These are phyloP conservation scores for Oreochromis mossambicus DNA, from an alignment of 2,797 vertebrate species.

Conservation along the genomic window DNA sequence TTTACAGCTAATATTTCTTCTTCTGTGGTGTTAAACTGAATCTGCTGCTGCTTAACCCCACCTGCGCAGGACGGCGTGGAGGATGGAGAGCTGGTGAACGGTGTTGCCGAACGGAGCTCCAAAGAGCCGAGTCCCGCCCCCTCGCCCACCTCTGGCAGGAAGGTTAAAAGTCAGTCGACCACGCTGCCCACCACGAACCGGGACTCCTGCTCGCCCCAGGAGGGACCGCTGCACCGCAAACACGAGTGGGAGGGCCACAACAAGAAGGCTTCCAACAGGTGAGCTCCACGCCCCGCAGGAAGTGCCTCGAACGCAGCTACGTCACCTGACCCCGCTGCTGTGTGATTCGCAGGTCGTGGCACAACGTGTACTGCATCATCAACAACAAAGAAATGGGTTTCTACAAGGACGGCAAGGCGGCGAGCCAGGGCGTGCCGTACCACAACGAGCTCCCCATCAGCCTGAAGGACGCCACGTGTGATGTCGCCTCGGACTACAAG, in stretches of 20 bases:
- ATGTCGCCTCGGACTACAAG: constrained; percentile 91
- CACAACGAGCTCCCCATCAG: constrained; percentile 87
- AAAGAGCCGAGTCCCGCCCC: constrained; percentile 83
- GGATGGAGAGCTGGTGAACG: constrained; percentile 82
- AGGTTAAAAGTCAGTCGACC: constrained; percentile 84
- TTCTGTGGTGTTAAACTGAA: background rate
- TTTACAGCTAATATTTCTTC: background rate
- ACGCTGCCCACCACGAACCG: constrained; percentile 87
- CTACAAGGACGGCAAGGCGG: constrained; percentile 92
- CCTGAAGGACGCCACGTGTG: constrained; percentile 89
- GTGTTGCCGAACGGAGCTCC: constrained; percentile 76
- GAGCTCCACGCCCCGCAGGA: background rate
- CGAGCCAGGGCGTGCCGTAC: constrained; percentile 86
- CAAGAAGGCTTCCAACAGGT: constrained; percentile 98
- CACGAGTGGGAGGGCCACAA: constrained; percentile 95
- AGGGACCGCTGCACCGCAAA: constrained; percentile 91
- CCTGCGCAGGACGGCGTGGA: constrained; percentile 74
- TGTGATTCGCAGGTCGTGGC: constrained; percentile 86
- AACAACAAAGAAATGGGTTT: constrained; percentile 92
- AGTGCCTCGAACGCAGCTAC: background rate
- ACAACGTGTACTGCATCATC: constrained; percentile 94
- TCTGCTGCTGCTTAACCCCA: background rate
- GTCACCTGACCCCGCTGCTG: background rate
- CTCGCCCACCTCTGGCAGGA: constrained; percentile 84
- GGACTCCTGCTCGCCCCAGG: constrained; percentile 80